Percentiles rank a stretch among this genome's conserved stretches.
Evolutionary conservation across 2,797 vertebrate species (phyloP).

Genomic region (Simalia tracyae): DNA sequence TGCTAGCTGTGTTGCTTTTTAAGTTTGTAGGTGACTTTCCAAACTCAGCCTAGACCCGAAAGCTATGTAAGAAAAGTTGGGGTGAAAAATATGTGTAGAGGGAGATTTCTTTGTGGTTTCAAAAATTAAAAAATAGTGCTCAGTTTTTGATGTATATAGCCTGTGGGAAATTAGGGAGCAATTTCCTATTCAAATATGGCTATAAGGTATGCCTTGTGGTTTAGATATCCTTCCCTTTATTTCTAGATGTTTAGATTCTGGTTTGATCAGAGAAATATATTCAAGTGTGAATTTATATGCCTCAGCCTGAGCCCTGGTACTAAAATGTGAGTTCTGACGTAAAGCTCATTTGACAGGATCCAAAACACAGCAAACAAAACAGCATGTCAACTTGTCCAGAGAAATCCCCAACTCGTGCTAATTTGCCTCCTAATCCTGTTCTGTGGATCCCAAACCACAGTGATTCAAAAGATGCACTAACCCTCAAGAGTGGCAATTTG

Average conservation of each 20-base stretch:
- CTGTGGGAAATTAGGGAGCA: not conserved
- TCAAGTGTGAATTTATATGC: not conserved
- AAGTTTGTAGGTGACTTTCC: constrained; percentile 52
- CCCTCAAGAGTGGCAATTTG: not conserved
- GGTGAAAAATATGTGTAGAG: not conserved
- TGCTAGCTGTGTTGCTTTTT: constrained; percentile 37
- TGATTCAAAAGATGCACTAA: too few species aligned
- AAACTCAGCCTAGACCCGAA: constrained; percentile 35
- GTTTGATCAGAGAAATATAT: not conserved
- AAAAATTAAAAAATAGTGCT: not conserved
- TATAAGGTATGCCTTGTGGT: not conserved
- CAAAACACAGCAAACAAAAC: not conserved
- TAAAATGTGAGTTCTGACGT: not conserved
- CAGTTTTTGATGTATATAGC: not conserved
- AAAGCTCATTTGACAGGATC: not conserved
- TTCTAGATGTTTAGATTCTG: not conserved
- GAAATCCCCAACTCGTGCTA: not conserved
- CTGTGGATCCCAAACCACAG: not conserved
- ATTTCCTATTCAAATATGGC: not conserved
- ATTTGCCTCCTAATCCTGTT: not conserved
- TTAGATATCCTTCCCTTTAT: not conserved
- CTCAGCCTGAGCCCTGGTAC: not conserved
- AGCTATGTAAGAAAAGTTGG: constrained; percentile 13
- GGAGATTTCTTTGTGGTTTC: not conserved
- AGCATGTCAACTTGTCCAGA: not conserved